Evolutionary conservation across 2,797 vertebrate species (phyloP).

Genomic region (Danio tinwini): DNA sequence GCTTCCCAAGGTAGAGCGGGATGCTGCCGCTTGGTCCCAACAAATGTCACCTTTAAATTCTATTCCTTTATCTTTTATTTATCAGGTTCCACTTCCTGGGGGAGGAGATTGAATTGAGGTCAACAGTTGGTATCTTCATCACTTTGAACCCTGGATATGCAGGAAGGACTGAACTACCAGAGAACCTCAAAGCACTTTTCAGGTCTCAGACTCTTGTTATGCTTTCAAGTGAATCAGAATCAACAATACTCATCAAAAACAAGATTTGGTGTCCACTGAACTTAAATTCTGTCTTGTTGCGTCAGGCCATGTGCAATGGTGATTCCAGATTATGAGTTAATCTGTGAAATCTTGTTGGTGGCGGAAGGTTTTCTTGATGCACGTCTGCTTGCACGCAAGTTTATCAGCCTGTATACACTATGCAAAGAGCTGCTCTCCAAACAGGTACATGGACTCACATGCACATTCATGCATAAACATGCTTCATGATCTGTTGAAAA

Average conservation of each 20-base stretch:
- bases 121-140: conserved; percentile 83
- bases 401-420: conserved; percentile 83
- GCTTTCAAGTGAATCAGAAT: neutral
- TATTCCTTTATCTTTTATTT: neutral
- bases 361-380: conserved; percentile 83
- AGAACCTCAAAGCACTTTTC: conserved; percentile 84
- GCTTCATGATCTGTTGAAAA: neutral
- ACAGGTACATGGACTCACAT: conserved; percentile 66
- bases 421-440: conserved; percentile 84
- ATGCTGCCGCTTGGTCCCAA: too few relatives aligned
- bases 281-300: neutral
- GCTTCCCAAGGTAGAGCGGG: too few relatives aligned
- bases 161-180: conserved; percentile 78
- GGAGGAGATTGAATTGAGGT: conserved; percentile 80
- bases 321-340: conserved; percentile 84
- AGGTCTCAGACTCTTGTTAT: conserved; percentile 64
- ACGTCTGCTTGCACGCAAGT: conserved; percentile 81
- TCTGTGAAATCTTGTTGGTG: conserved; percentile 84
- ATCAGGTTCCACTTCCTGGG: conserved; percentile 82
- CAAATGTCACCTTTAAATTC: neutral
- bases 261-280: neutral
- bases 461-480: neutral
- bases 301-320: conserved; percentile 72
- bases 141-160: conserved; percentile 84
- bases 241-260: neutral